Evolutionary conservation across 2,113 vertebrate species (phyloP).

Genomic region (Junco hyemalis): DNA sequence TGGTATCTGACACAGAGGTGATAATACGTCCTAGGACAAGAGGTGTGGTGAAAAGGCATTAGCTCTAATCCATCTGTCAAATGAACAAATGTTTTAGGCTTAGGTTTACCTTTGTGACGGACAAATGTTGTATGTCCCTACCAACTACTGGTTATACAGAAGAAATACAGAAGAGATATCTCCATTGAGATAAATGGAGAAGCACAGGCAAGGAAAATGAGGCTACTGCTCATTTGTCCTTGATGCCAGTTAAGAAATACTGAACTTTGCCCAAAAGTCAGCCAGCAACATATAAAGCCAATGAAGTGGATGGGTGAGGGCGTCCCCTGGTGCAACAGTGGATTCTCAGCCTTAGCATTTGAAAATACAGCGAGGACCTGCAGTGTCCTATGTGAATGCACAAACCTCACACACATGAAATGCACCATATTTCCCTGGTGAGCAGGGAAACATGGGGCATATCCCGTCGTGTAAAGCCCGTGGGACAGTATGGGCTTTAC

Average conservation of each 20-base stretch:
- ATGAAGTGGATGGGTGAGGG: accelerated
- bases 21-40: background rate
- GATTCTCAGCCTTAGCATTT: background rate
- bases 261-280: background rate
- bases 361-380: background rate
- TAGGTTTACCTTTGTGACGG: background rate
- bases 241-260: background rate
- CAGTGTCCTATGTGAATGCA: background rate
- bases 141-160: background rate
- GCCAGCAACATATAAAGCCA: accelerated
- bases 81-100: background rate
- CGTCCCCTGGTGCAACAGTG: accelerated
- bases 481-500: too few species aligned
- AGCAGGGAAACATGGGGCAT: too few species aligned
- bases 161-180: background rate
- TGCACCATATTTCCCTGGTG: too few species aligned
- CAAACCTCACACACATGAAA: accelerated
- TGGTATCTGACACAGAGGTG: background rate
- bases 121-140: background rate
- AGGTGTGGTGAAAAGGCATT: background rate
- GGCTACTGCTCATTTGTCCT: background rate
- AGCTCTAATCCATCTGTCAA: background rate
- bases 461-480: too few species aligned
- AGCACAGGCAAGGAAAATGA: background rate
- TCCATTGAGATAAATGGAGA: background rate